Conservation (phyloP, 2,797 vertebrate genomes). For the Trachurus trachurus region DNA sequence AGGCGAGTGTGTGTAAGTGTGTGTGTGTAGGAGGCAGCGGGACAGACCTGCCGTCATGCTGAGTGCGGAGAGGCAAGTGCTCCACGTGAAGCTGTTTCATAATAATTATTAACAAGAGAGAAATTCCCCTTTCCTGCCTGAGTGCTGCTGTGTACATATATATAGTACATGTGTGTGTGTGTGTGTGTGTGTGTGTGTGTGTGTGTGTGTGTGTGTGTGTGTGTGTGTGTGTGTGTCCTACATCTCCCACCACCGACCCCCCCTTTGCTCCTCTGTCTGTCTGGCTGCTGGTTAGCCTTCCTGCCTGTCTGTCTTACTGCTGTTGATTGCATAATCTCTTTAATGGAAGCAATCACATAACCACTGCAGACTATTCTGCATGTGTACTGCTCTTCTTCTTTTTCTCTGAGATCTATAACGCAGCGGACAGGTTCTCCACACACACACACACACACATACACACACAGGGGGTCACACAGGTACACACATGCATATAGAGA, state of each 20-base stretch:
- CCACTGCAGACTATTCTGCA: slow-evolving; percentile 65
- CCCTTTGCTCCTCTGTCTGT: slow-evolving; percentile 25
- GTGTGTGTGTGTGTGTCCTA: slow-evolving; percentile 33
- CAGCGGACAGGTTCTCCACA: slow-evolving; percentile 35
- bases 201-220: slow-evolving; percentile 29
- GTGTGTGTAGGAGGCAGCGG: slow-evolving; percentile 29
- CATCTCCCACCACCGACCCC: neutral
- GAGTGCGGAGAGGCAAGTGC: slow-evolving; percentile 71
- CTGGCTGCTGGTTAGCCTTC: neutral
- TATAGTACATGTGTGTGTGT: slow-evolving; percentile 36
- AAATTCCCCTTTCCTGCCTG: slow-evolving; percentile 65
- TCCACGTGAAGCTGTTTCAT: slow-evolving; percentile 77
- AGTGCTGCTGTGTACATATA: slow-evolving; percentile 23
- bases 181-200: slow-evolving; percentile 21
- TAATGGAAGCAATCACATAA: slow-evolving; percentile 80
- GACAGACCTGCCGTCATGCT: slow-evolving; percentile 71
- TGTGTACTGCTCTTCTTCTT: slow-evolving; percentile 31
- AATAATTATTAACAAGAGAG: slow-evolving; percentile 83
- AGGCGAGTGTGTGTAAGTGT: slow-evolving; percentile 5
- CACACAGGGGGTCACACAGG: slow-evolving; percentile 15
- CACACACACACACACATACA: too few species aligned
- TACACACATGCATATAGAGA: slow-evolving; percentile 23
- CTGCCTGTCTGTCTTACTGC: slow-evolving; percentile 25
- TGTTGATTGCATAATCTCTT: slow-evolving; percentile 79
- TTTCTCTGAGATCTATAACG: slow-evolving; percentile 46